phyloP scores from a whole-genome alignment of 2,888 invertebrate species.

The Ormyrus pomaceus region DNA sequence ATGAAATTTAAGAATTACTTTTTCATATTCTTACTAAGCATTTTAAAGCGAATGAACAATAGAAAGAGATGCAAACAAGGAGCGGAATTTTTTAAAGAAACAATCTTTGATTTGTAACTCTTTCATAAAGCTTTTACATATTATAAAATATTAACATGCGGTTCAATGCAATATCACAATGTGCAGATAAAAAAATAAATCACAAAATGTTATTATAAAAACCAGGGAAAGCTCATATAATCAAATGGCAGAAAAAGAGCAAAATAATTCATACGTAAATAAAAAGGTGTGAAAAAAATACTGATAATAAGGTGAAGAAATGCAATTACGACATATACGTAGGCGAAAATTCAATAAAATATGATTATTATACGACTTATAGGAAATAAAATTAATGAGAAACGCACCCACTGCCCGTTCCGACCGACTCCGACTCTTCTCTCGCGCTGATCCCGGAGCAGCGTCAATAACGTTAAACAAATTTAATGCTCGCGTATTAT shows the following conservation, averaged over 20 bases:
- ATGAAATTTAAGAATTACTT: neutral
- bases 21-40: neutral
- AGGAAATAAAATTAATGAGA: slow-evolving; percentile 30
- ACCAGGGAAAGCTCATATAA: neutral
- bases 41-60: neutral
- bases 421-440: slow-evolving; percentile 42
- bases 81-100: neutral
- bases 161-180: slow-evolving; percentile 22
- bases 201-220: neutral
- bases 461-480: slow-evolving; percentile 43
- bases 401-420: slow-evolving; percentile 53
- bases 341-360: slow-evolving; percentile 12
- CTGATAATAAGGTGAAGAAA: slow-evolving; percentile 20
- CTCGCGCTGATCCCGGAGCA: slow-evolving; percentile 47
- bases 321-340: slow-evolving; percentile 32
- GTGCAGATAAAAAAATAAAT: slow-evolving; percentile 11
- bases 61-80: slow-evolving; percentile 2
- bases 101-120: neutral
- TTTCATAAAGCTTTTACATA: slow-evolving; percentile 3
- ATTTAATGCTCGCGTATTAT: slow-evolving; percentile 32
- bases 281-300: slow-evolving; percentile 21
- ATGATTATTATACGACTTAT: slow-evolving; percentile 19
- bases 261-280: slow-evolving; percentile 5
- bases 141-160: slow-evolving; percentile 39
- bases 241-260: neutral